Evolutionary conservation across 2,797 vertebrate genomes (phyloP), one percentile per base, ranked within the genome.

Genomic region (Cyclopterus lumpus): DNA sequence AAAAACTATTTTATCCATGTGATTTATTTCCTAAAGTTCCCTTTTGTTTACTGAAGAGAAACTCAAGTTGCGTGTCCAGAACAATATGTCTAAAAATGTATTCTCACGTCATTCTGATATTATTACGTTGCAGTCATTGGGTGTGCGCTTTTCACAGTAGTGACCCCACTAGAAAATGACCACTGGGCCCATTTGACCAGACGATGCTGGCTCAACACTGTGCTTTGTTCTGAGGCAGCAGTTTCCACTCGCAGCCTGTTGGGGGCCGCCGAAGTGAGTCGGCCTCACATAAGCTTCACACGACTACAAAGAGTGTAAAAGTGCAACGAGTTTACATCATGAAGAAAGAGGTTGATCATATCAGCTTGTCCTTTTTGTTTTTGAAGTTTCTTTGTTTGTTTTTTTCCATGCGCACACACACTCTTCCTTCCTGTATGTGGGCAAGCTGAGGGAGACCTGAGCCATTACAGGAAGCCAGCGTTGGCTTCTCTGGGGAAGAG

Each of bases 401-500:
- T 28, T 54, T 24, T 14, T 51, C 22, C 48, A 70, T 53, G 10
- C 59, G 18, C 66, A 58, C 73, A 36, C 65, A 36, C 70, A 69
- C 76, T 55, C 71, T 73, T 42, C 60, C 80, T 87, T 88, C 87
- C 89, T 88, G 79, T 40, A 30, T 68, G 53, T 60, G 51, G 49
- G 32, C 26, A 66, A 49, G 67, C 73, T 60, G 48, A 59, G 70
- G 69, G 80, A 76, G 70, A 75, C 80, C 78, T 79, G 71, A 80
- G 70, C 32, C 67, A 77, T 78, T 72, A 69, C 84, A 89, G 90
- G 90, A 90, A 90, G 84, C 82, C 62, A 72, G 76, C 68, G 75
- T 69, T 60, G 46, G 59, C 85, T 82, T 73, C 76, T 81, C 82
- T 85, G 77, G 79, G 84, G 78, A 84, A 86, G 83, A 79, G 67